Conservation (phyloP, 2,113 vertebrate species). For the Hiodon tergisus region DNA sequence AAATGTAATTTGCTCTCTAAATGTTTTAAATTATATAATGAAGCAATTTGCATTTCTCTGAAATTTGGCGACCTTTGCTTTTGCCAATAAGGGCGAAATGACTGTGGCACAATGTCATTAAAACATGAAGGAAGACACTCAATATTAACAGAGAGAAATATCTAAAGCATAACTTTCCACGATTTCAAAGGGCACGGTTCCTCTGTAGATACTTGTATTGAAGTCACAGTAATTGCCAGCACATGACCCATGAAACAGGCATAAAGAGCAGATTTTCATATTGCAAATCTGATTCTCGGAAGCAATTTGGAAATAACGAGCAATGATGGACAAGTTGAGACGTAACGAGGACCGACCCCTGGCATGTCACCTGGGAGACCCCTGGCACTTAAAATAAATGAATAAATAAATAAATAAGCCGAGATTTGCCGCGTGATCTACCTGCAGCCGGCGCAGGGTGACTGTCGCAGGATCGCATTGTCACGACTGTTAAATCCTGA, state of each 20-base stretch:
- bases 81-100: conserved; percentile 79
- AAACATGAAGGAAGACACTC: conserved; percentile 7
- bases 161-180: background rate
- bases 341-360: too few species aligned
- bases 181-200: background rate
- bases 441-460: too few species aligned
- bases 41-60: conserved; percentile 75
- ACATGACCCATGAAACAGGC: background rate
- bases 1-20: conserved; percentile 68
- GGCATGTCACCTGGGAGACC: background rate
- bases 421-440: too few species aligned
- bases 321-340: background rate
- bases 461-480: background rate
- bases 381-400: background rate
- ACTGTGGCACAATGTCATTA: conserved; percentile 28
- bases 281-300: background rate
- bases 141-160: background rate
- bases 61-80: conserved; percentile 78
- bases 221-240: background rate
- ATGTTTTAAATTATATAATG: conserved; percentile 69
- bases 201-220: background rate
- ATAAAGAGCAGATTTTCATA: background rate
- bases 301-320: conserved; percentile 1
- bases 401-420: too few species aligned
- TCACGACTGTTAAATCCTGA: conserved; percentile 2